These are phyloP conservation scores for Colistium nudipinnis DNA, from an alignment of 2,113 vertebrate genomes.

Conservation along the genomic window DNA sequence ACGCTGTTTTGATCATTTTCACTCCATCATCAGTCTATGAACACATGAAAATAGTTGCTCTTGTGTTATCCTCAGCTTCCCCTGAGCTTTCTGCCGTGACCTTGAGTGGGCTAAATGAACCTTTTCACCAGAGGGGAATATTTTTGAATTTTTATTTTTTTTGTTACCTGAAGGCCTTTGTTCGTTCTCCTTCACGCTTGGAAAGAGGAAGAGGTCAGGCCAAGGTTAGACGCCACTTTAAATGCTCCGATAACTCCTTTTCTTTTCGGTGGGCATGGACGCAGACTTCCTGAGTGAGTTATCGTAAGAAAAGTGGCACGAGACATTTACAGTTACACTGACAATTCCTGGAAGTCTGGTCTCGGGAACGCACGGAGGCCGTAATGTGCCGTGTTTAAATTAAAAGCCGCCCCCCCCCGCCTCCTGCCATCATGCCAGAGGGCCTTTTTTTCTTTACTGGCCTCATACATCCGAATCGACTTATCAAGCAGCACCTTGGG, in stretches of 20 bases:
- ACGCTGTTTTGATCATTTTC: too few relatives aligned
- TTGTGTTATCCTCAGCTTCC: background rate
- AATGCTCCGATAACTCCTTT: background rate
- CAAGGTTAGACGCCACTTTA: background rate
- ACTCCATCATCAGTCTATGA: background rate
- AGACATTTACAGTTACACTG: constrained; percentile 26
- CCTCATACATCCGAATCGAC: constrained; percentile 32
- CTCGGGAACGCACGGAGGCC: constrained; percentile 4
- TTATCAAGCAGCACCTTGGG: constrained; percentile 32
- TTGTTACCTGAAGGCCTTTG: background rate
- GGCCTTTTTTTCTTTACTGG: background rate
- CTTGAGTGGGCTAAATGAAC: too few relatives aligned
- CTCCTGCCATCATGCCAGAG: constrained; percentile 9
- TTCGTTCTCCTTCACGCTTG: background rate
- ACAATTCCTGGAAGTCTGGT: constrained; percentile 6
- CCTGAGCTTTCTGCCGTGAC: background rate
- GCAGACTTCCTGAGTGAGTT: constrained; percentile 46
- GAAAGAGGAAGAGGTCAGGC: too few relatives aligned
- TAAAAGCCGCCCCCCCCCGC: constrained; percentile 7
- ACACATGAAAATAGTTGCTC: background rate
- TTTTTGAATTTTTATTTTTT: background rate
- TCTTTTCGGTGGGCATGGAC: constrained; percentile 6
- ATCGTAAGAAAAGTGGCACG: constrained; percentile 39
- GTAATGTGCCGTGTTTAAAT: constrained; percentile 27
- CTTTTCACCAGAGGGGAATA: too few relatives aligned